Evolutionary conservation across 2,888 invertebrate species (phyloP).

Genomic region (Andrena fulva): DNA sequence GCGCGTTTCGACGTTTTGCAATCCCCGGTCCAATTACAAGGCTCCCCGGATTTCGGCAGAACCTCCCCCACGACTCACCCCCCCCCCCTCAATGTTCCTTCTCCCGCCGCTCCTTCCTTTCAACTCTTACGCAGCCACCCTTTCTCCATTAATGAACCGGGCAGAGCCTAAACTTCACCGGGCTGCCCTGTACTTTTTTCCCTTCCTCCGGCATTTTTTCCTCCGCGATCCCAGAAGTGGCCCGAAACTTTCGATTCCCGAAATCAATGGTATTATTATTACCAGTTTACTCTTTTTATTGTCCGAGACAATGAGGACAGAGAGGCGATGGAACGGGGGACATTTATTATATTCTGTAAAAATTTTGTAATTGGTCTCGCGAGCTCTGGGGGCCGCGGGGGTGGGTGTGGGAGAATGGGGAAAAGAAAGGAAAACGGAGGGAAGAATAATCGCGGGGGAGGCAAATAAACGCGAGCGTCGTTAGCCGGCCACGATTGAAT

Average conservation of each 20-base stretch:
- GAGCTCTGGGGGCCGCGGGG: conserved; percentile 19
- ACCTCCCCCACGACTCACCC: conserved; percentile 41
- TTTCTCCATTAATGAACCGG: conserved; percentile 78
- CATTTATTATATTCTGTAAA: conserved; percentile 57
- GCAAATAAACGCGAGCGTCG: conserved; percentile 41
- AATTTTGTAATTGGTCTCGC: conserved; percentile 62
- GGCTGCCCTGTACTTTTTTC: conserved; percentile 44
- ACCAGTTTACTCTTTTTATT: conserved; percentile 69
- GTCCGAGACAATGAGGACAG: conserved; percentile 57
- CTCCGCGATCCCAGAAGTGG: conserved; percentile 72
- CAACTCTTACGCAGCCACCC: conserved; percentile 71
- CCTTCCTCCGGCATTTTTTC: conserved; percentile 40
- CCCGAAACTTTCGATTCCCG: conserved; percentile 71
- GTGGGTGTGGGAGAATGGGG: conserved; percentile 1
- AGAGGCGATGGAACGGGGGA: background rate
- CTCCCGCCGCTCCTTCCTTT: conserved; percentile 55
- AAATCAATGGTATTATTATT: conserved; percentile 77
- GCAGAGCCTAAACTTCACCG: conserved; percentile 74
- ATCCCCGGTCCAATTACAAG: conserved; percentile 77
- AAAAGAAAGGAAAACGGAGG: conserved; percentile 21
- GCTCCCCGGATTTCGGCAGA: conserved; percentile 75
- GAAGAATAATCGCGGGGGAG: conserved; percentile 25
- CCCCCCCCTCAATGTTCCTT: conserved; percentile 8
- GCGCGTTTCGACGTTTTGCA: conserved; percentile 73
- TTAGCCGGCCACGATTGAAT: conserved; percentile 50